phyloP scores from a whole-genome alignment of 2,797 vertebrate species.

The Morelia viridis region DNA sequence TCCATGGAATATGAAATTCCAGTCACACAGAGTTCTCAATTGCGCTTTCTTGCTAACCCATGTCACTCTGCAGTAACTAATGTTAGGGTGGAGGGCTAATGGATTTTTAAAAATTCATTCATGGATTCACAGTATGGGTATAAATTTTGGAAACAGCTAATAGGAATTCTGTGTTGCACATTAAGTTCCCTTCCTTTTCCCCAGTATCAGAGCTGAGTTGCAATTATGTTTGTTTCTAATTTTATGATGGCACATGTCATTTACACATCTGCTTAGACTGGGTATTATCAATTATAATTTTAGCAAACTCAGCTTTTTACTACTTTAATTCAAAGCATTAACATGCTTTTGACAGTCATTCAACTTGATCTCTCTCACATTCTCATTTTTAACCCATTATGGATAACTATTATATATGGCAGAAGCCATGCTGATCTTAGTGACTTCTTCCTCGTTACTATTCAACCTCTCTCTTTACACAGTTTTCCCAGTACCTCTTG shows the following conservation, averaged over 20 bases:
- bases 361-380: background rate
- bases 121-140: background rate
- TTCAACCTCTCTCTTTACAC: background rate
- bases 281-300: background rate
- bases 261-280: background rate
- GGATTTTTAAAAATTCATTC: background rate
- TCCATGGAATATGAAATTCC: background rate
- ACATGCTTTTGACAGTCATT: background rate
- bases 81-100: background rate
- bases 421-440: background rate
- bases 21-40: background rate
- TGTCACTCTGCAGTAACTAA: background rate
- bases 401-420: background rate
- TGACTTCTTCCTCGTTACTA: background rate
- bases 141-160: background rate
- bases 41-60: background rate
- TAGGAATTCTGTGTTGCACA: background rate
- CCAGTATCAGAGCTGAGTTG: background rate
- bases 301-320: background rate
- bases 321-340: slow-evolving; percentile 2
- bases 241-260: background rate
- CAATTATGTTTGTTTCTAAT: background rate
- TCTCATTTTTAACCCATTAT: background rate
- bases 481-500: background rate
- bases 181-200: background rate